Evolutionary conservation across 2,888 invertebrate species (phyloP), one percentile per base, ranked within the genome.

Genomic region (Ganaspis brasiliensis): DNA sequence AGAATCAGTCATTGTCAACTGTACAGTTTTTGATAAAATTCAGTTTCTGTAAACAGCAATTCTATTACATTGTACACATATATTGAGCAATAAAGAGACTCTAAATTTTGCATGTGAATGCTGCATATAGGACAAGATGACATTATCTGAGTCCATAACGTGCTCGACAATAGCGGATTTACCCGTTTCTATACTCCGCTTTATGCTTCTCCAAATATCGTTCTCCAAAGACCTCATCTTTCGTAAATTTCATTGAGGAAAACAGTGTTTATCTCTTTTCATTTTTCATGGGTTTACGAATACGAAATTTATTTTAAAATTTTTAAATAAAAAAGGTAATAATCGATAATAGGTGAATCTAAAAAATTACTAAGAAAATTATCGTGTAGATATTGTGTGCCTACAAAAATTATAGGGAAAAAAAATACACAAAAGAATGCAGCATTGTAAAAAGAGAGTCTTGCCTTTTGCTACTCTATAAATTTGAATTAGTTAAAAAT

Each of bases 91-190:
- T 16, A 10, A 12, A 12, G 56, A 56, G 19, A 35, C 35, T 26
- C 35, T 61, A 37, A 35, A 63, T 37, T 63, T 63, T 63, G 63
- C 63, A 63, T 63, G 14, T 63, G 63, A 63, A 63, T 63, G 21
- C 19, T 19, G 19, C 14, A 12, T 63, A 21, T 12, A 21, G 61
- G 12, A 35, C 37, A 26, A 19, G 19, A 37, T 61, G 37, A 31
- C 31, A 61, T 61, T 61, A 61, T 61, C 35, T 61, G 35, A 61
- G 61, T 61, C 35, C 61, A 61, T 61, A 35, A 61, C 35, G 19
- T 61, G 16, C 63, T 19, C 21, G 37, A 63, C 63, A 63, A 63
- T 63, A 35, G 63, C 40, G 63, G 63, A 63, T 63, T 61, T 61
- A 61, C 61, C 19, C 61, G 61, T 61, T 35, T 40, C 63, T 63